A percentile compares a stretch with the other conserved stretches of the same genome.
Evolutionary conservation across 1,140 invertebrate species (phyloP).

Genomic region (Drosophila nasuta): DNA sequence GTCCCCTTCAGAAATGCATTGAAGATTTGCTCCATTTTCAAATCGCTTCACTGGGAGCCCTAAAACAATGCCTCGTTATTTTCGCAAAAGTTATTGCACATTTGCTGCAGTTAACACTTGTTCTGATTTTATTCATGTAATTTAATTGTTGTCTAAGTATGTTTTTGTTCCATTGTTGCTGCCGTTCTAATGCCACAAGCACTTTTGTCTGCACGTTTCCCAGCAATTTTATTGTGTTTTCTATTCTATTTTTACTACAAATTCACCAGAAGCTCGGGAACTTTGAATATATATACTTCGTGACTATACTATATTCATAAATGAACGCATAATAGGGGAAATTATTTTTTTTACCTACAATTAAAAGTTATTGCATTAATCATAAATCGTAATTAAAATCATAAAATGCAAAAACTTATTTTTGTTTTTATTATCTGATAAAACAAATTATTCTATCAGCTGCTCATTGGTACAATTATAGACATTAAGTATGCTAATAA

Average conservation of each 20-base stretch:
- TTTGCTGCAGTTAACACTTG: slow-evolving; percentile 76
- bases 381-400: background rate
- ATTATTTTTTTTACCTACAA: background rate
- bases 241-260: background rate
- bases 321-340: too few species aligned
- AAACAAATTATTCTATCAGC: too few species aligned
- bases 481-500: too few species aligned
- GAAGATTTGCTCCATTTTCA: slow-evolving; percentile 50
- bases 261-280: slow-evolving; percentile 18
- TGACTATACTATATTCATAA: too few species aligned
- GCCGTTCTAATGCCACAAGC: slow-evolving; percentile 2
- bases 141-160: slow-evolving; percentile 62
- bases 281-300: too few species aligned
- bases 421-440: too few species aligned
- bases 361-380: background rate
- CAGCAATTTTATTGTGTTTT: background rate
- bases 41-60: slow-evolving; percentile 51
- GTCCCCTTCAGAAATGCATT: slow-evolving; percentile 25
- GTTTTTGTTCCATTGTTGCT: slow-evolving; percentile 28
- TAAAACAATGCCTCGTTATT: slow-evolving; percentile 66
- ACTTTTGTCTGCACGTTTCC: background rate
- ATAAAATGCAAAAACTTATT: slow-evolving; percentile 5
- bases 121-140: slow-evolving; percentile 48
- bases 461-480: too few species aligned
- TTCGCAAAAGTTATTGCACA: slow-evolving; percentile 59